Conservation (phyloP, 2,888 invertebrate genomes). For the Tupiocoris notatus region DNA sequence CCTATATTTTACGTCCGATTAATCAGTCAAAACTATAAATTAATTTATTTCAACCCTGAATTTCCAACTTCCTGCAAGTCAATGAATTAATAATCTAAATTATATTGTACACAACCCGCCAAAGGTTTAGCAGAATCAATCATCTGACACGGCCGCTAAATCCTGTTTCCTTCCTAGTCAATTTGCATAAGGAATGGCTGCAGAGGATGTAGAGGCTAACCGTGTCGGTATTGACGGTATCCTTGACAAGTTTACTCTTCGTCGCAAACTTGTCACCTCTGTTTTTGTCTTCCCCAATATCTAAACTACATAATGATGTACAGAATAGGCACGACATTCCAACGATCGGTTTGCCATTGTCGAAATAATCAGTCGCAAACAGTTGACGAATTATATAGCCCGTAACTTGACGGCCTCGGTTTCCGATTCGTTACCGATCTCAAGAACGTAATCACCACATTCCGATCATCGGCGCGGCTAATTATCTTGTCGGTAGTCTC, state of each 20-base stretch:
- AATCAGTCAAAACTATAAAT: no score
- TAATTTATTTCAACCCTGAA: background rate
- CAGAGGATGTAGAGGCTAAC: background rate
- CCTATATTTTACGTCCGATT: no score
- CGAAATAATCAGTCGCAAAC: no score
- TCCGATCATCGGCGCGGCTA: background rate
- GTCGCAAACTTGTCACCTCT: background rate
- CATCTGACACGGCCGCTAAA: background rate
- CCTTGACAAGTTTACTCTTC: background rate
- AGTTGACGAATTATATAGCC: background rate
- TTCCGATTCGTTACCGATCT: background rate
- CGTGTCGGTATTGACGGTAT: background rate
- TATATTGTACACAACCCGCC: background rate
- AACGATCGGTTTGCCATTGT: background rate
- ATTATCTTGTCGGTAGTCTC: no score
- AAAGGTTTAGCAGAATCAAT: background rate
- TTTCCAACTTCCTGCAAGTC: background rate
- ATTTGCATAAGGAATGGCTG: background rate
- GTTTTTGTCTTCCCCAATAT: no score
- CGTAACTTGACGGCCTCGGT: background rate
- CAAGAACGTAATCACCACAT: background rate
- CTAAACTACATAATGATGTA: no score
- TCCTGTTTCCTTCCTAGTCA: background rate
- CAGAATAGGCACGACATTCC: no score
- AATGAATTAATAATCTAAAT: background rate